Base-by-base conservation (phyloP, 37 sponge, comb jelly and placozoan species). In the Ianthella basta region DNA sequence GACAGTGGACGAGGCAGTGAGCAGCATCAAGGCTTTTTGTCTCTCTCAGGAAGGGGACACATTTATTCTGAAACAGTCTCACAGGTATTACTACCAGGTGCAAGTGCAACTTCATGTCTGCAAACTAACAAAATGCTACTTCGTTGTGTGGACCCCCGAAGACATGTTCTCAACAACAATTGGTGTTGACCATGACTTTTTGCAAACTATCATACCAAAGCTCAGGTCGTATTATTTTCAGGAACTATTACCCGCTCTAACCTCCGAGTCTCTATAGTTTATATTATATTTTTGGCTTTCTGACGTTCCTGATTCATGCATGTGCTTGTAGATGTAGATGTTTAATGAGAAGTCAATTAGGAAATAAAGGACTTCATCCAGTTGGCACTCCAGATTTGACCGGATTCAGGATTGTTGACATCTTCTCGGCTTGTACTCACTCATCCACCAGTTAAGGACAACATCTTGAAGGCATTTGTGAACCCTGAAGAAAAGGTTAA, bases 31-130 rank as follows among this genome's bases (percentile, higher is more conserved):
- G 30, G 36, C 21, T 44, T 40, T 61, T 6, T 60, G 60, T 66
- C 36, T 53, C 13, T 30, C 69, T 39, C 14, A 27, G 19, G 4
- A 65, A 63, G 70, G 37, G 14, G 41, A 55, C 54, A 10, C 1
- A 29, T 23, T 68, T 27, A n/a, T 3, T 66, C 50, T 68, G 29
- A 53, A 15, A 53, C 24, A 65, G 4, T 35, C 67, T 19, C 68
- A 68, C 15, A 36, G 37, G 84, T 83, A 66, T 38, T 68, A 38
- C 39, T 83, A 83, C 84, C 84, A 83, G 53, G 20, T 83, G 0
- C 84, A 83, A 68, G 41, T 67, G 19, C 69, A 63, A 32, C 34
- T 66, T 44, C 55, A 39, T 68, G 84, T 83, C 29, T 66, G 69
- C 29, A 35, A 65, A 33, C 29, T 63, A 16, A 6, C n/a, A 34